Conservation (phyloP, 2,113 vertebrate genomes). For the Chionis minor region DNA sequence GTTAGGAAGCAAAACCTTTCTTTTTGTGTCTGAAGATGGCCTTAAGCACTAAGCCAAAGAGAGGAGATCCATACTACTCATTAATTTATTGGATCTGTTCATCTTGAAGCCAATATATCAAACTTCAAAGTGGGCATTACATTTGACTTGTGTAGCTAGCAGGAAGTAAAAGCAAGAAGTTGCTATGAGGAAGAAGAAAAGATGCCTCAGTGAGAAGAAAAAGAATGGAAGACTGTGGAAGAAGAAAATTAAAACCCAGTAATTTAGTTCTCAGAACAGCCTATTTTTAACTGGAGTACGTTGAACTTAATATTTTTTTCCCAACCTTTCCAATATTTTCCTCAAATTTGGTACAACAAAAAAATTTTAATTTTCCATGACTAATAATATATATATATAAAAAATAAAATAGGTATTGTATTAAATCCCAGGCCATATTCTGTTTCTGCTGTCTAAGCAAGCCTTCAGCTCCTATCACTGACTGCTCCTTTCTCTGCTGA, state of each 20-base stretch:
- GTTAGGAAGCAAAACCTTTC: not conserved
- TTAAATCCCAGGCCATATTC: not conserved
- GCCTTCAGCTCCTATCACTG: not conserved
- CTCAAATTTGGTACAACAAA: not conserved
- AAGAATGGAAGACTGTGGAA: not conserved
- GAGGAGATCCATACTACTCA: not conserved
- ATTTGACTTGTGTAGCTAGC: not conserved
- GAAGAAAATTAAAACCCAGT: not conserved
- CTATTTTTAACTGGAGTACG: not conserved
- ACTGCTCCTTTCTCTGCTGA: not conserved
- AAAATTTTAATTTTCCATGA: not conserved
- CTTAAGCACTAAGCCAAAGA: not conserved
- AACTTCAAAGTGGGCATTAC: constrained; percentile 3
- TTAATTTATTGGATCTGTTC: constrained; percentile 23
- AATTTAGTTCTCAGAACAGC: not conserved
- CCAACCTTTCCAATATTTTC: not conserved
- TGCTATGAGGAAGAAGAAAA: not conserved
- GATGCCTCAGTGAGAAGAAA: not conserved
- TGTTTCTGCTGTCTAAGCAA: not conserved
- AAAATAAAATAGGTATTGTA: not conserved
- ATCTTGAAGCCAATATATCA: not conserved
- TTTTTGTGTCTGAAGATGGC: not conserved
- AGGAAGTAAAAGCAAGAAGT: not conserved
- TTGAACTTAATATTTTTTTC: not conserved
- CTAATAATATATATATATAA: not conserved